Conservation (phyloP, 2,888 invertebrate genomes). For the Aphodius sticticus region DNA sequence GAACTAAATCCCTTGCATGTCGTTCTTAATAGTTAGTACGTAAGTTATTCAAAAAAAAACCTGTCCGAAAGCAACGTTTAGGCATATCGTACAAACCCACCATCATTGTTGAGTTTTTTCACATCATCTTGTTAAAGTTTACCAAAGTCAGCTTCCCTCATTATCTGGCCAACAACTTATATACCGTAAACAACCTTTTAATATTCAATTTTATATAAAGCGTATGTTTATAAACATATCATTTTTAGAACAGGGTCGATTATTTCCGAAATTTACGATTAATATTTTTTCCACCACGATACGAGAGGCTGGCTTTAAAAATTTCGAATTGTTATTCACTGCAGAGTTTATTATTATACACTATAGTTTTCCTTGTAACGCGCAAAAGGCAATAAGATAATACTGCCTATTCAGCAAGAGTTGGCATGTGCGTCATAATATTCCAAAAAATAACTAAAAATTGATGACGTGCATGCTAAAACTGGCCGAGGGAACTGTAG, state of each 20-base stretch:
- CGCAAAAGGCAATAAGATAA: neutral
- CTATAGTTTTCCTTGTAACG: conserved; percentile 11
- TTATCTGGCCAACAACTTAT: neutral
- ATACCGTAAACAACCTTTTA: neutral
- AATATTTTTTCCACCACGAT: neutral
- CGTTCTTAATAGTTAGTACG: conserved; percentile 14
- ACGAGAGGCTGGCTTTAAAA: conserved; percentile 16
- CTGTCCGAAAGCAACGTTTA: conserved; percentile 20
- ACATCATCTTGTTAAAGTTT: neutral
- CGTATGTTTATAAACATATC: conserved; percentile 10
- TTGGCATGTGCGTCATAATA: neutral
- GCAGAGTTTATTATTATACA: conserved; percentile 18
- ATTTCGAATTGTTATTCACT: conserved; percentile 14
- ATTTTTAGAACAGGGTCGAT: conserved; percentile 1
- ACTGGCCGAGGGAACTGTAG: no score
- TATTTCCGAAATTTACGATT: no score
- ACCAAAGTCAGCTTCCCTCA: conserved; percentile 6
- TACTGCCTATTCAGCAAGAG: no score
- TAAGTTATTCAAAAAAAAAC: conserved; percentile 7
- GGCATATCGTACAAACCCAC: conserved; percentile 13
- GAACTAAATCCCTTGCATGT: neutral
- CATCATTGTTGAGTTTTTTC: neutral
- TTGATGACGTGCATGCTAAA: no score
- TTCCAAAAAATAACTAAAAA: conserved; percentile 14
- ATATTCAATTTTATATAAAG: conserved; percentile 12